Evolutionary conservation across 2,888 invertebrate genomes (phyloP).

Genomic region (Incurvaria masculella): DNA sequence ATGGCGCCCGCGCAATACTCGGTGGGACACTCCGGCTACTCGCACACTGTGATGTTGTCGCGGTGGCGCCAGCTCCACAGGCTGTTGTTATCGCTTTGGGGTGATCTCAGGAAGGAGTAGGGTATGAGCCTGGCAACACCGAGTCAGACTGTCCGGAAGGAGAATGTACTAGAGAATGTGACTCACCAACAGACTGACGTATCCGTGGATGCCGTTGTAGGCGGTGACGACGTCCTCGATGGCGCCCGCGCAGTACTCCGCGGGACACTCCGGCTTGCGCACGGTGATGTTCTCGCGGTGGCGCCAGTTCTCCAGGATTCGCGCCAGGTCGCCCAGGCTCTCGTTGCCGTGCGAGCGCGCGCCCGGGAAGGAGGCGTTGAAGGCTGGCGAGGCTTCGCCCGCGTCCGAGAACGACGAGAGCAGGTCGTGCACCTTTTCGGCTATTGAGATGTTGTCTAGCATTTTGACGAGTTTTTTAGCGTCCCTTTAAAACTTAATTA

Average conservation of each 20-base stretch:
- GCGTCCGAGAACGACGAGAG: neutral
- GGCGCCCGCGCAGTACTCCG: slow-evolving; percentile 58
- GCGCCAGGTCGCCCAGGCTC: neutral
- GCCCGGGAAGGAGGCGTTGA: neutral
- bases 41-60: neutral
- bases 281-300: neutral
- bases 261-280: slow-evolving; percentile 12
- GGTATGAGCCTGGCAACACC: no score
- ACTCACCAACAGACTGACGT: slow-evolving; percentile 75
- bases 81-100: no score
- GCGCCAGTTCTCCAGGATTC: neutral
- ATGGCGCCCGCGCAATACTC: slow-evolving; percentile 60
- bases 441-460: neutral
- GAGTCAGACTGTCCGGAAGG: no score
- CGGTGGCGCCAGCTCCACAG: no score
- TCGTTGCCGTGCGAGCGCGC: neutral
- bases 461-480: neutral
- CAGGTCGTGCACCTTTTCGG: neutral
- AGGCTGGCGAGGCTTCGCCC: neutral
- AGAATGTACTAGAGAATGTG: no score
- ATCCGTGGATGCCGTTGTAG: slow-evolving; percentile 76
- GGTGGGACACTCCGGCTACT: slow-evolving; percentile 16
- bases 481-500: no score
- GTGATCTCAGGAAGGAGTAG: no score
- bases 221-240: slow-evolving; percentile 57